Conservation (phyloP, 2,888 invertebrate genomes). For the Spilosoma lubricipeda region DNA sequence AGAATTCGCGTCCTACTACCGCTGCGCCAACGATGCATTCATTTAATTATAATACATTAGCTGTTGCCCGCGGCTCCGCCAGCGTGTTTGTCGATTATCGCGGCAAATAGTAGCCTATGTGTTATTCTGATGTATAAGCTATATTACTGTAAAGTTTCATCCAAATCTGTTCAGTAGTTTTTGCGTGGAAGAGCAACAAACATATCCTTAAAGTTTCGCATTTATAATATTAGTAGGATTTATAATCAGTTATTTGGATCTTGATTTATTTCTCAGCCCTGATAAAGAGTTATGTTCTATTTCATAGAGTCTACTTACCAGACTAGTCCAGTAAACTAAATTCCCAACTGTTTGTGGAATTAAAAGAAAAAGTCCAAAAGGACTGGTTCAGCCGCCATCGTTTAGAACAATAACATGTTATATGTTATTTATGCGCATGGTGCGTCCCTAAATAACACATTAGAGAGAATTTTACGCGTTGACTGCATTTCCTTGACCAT, state of each 20-base stretch:
- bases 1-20: too few species aligned
- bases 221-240: too few species aligned
- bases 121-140: too few species aligned
- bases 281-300: not conserved
- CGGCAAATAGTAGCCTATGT: too few species aligned
- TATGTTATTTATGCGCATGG: slow-evolving; percentile 41
- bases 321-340: not conserved
- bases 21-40: too few species aligned
- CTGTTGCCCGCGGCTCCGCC: too few species aligned
- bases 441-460: slow-evolving; percentile 53
- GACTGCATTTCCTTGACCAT: slow-evolving; percentile 64
- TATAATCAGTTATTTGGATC: not conserved
- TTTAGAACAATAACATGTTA: slow-evolving; percentile 45
- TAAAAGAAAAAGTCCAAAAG: slow-evolving; percentile 26
- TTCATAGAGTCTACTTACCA: not conserved
- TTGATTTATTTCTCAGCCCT: not conserved
- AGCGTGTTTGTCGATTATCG: too few species aligned
- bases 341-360: not conserved
- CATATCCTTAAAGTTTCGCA: too few species aligned
- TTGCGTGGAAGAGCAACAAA: too few species aligned
- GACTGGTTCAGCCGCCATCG: slow-evolving; percentile 30
- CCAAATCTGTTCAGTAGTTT: too few species aligned
- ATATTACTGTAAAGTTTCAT: too few species aligned
- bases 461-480: slow-evolving; percentile 62
- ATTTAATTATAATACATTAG: too few species aligned